Evolutionary conservation across 2,797 vertebrate species (phyloP), one percentile per base, ranked within the genome.

Genomic region (Peromyscus melanophrys): DNA sequence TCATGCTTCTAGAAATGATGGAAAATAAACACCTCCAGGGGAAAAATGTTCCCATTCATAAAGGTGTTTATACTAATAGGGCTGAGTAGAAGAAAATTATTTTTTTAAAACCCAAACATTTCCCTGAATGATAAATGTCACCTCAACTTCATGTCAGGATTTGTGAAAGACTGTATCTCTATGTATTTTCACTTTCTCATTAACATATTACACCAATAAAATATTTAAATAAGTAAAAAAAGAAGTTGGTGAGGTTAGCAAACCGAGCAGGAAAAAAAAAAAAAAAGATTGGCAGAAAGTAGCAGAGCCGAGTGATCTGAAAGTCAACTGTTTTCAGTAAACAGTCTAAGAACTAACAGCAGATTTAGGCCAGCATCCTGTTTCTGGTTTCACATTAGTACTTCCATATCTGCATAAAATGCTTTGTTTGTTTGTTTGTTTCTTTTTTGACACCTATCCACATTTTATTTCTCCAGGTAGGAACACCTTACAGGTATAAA

Each of bases 151-250:
- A 65, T 95, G 95, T 97, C 86, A 93, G 71, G 92, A 25, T 91
- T 95, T 96, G 61, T 34, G 82, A 90, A 97, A 97, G 80, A 97
- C 91, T 90, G n/a, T 52, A 92, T 92, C 25, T 81, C 65, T 96
- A 88, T 96, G 83, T 97, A 89, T 96, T 96, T 97, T 95, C 90
- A 75, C 92, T 96, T 97, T 86, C 90, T 90, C 65, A 71, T 84
- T 88, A 46, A 17, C 57, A 93, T 85, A 69, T 84, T 96, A 94
- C 46, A 82, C 77, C 6, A n/a, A 97, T 76, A 52, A 52, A 77
- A 97, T 94, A 97, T 97, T 97, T 97, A 97, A 98, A 94, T 81
- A 96, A 93, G 76, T 88, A 63, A 96, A 85, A 97, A 90, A 55
- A 31, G 49, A 89, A 95, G 82, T 90, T 46, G 83, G n/a, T 86